A percentile compares a stretch with the other conserved stretches of the same genome.
These are phyloP conservation scores for Coilia nasus DNA, from an alignment of 2,797 vertebrate genomes.

Conservation along the genomic window DNA sequence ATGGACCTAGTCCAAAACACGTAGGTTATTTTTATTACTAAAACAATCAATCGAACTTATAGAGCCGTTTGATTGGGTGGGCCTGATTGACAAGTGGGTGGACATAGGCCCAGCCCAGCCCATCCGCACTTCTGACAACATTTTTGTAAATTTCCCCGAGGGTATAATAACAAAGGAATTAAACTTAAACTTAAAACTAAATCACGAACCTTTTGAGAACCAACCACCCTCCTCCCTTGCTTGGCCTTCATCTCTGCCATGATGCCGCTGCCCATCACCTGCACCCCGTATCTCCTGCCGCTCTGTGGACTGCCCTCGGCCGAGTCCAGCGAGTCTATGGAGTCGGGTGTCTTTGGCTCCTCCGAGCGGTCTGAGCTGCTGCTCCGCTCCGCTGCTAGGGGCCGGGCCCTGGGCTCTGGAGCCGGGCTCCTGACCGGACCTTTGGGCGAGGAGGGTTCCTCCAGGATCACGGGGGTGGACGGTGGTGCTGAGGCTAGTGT, in stretches of 20 bases:
- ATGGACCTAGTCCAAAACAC: too few relatives aligned
- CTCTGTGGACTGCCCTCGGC: conserved; percentile 88
- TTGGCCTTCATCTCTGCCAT: conserved; percentile 98
- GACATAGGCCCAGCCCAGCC: too few relatives aligned
- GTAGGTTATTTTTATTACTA: too few relatives aligned
- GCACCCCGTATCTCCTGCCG: conserved; percentile 85
- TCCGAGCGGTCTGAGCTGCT: conserved; percentile 82
- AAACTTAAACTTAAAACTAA: not conserved
- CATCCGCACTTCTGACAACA: too few relatives aligned
- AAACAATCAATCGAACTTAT: too few relatives aligned
- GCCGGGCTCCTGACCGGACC: conserved; percentile 73
- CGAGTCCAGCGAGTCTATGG: conserved; percentile 77
- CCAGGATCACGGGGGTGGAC: conserved; percentile 63
- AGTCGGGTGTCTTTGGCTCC: conserved; percentile 86
- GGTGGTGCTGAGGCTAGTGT: not conserved
- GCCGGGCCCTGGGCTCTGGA: conserved; percentile 74
- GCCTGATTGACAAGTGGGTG: too few relatives aligned
- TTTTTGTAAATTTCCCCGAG: too few relatives aligned
- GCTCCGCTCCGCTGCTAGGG: conserved; percentile 75
- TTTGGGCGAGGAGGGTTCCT: conserved; percentile 86
- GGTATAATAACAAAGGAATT: too few relatives aligned
- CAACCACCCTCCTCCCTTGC: conserved; percentile 87
- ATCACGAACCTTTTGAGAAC: conserved; percentile 82
- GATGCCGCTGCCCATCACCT: conserved; percentile 92
- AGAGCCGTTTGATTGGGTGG: too few relatives aligned